These are phyloP conservation scores for Sander vitreus DNA, from an alignment of 2,113 vertebrate species.

Conservation along the genomic window DNA sequence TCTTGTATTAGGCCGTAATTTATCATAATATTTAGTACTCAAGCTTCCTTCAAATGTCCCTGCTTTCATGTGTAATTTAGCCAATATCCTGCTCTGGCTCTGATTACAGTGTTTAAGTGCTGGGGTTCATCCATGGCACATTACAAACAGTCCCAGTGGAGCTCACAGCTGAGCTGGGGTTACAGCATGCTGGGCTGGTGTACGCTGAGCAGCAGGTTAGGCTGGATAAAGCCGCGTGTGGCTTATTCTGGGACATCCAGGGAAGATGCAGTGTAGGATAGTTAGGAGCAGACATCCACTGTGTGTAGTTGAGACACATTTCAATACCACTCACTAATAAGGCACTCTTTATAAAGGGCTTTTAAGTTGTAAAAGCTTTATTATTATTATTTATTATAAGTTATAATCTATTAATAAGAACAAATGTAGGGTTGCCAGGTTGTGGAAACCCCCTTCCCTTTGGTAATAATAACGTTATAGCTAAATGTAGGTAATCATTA, in stretches of 20 bases:
- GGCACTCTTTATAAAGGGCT: not conserved
- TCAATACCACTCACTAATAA: not conserved
- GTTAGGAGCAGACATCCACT: slow-evolving; percentile 3
- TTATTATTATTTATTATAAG: no score
- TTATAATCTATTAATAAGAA: not conserved
- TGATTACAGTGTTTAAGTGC: slow-evolving; percentile 80
- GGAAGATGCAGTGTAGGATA: slow-evolving; percentile 29
- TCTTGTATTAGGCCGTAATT: slow-evolving; percentile 77
- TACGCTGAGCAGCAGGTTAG: slow-evolving; percentile 42
- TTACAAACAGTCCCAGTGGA: slow-evolving; percentile 74
- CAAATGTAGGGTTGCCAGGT: not conserved
- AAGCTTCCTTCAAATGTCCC: slow-evolving; percentile 78
- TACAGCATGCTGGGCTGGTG: slow-evolving; percentile 28
- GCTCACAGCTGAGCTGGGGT: slow-evolving; percentile 68
- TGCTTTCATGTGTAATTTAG: slow-evolving; percentile 85
- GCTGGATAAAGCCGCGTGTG: not conserved
- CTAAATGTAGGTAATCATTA: not conserved
- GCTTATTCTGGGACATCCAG: slow-evolving; percentile 17
- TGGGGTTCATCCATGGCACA: slow-evolving; percentile 68
- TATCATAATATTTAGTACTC: slow-evolving; percentile 83
- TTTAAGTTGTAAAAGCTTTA: not conserved
- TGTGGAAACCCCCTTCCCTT: not conserved
- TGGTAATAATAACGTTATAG: not conserved
- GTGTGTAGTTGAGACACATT: slow-evolving; percentile 3
- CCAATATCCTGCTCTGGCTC: slow-evolving; percentile 84